Evolutionary conservation across 2,113 vertebrate genomes (phyloP).

Genomic region (Microcebus lehilahytsara): DNA sequence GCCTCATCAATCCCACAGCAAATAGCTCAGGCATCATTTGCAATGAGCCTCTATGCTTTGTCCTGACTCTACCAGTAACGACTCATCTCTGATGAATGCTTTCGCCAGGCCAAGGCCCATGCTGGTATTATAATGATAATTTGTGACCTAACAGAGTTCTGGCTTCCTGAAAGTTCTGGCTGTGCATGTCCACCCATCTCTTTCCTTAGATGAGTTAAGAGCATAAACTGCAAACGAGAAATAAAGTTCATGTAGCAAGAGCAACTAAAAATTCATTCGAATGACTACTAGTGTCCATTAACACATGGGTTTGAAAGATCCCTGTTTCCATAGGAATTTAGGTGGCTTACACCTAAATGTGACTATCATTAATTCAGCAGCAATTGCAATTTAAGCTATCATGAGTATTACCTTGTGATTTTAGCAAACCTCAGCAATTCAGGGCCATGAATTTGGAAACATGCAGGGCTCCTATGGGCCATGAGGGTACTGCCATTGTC

Average conservation of each 20-base stretch:
- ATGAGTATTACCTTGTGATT: neutral
- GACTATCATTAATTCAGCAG: neutral
- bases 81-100: constrained; percentile 54
- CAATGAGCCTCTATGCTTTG: constrained; percentile 37
- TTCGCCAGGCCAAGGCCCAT: neutral
- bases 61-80: neutral
- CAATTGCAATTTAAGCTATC: neutral
- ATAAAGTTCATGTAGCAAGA: neutral
- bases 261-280: neutral
- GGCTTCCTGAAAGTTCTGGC: constrained; percentile 7
- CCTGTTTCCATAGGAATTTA: neutral
- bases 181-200: neutral
- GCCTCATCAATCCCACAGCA: constrained; percentile 48
- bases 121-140: constrained; percentile 36
- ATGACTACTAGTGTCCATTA: neutral
- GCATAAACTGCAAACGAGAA: neutral
- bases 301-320: neutral
- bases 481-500: neutral
- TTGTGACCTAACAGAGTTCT: constrained; percentile 42
- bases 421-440: neutral
- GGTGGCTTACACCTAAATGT: neutral
- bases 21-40: constrained; percentile 39
- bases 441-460: neutral
- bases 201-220: constrained; percentile 35
- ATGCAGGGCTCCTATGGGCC: neutral